Base-by-base conservation (phyloP, 2,113 vertebrate species). In the Kryptolebias marmoratus region DNA sequence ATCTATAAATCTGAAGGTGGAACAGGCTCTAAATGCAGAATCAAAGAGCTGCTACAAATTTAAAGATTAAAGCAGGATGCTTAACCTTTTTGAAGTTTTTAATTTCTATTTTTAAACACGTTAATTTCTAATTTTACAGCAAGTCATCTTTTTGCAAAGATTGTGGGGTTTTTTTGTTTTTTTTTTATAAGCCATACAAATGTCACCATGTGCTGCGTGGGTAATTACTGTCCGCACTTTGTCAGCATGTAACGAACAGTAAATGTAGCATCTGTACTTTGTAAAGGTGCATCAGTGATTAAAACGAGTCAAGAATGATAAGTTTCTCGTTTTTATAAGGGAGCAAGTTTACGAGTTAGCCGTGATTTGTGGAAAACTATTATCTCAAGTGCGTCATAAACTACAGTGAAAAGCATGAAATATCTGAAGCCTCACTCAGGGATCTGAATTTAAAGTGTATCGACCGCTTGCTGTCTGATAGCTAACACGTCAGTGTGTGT, bases 371-470 rank as follows among this genome's bases (percentile, higher is more conserved):
- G 22, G 52, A 53, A 53, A 66, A 67, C 28, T 9, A 67, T 71
- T 61, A 52, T 64, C 66, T 61, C 27, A 18, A 4, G 39, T 64
- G 77, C 55, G 74, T 31, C 42, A 54, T 70, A 71, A 77, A 75
- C n/a, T 52, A 49, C 11, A 30, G 58, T 64, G 52, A 81, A 77
- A 52, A 63, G 39, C 56, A 53, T 49, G 49, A 80, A 75, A 45
- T 65, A 75, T 76, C 18, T 73, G 75, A 82, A 55, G 72, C 75
- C 68, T 54, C 64, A 68, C 81, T 71, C 61, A 79, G 62, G 27
- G 62, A 79, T 78, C 50, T 75, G 65, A 86, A 82, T 82, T 81
- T 65, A 78, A 80, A 78, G 70, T 69, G 18, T 70, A 87, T 76
- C 22, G 81, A 81, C 50, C 70, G 67, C 68, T 59, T 61, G 68